Conservation (phyloP, 2,888 invertebrate genomes). For the Ophion ellenae region DNA sequence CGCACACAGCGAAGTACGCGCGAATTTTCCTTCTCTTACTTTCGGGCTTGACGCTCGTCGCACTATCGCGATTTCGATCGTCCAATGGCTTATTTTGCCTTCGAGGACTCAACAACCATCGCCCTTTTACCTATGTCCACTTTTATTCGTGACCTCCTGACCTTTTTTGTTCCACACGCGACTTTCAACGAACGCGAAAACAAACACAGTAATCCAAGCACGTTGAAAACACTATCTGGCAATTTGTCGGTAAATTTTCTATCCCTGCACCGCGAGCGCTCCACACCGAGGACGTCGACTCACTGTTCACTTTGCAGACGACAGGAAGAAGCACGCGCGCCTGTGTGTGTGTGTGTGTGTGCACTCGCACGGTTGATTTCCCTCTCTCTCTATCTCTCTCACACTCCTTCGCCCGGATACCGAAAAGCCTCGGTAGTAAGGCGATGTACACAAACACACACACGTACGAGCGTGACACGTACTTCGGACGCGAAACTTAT, state of each 20-base stretch:
- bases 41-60: neutral
- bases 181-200: neutral
- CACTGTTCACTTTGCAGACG: slow-evolving; percentile 68
- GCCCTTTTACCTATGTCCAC: neutral
- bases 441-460: slow-evolving; percentile 25
- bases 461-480: slow-evolving; percentile 28
- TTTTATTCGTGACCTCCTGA: neutral
- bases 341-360: slow-evolving; percentile 14
- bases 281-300: slow-evolving; percentile 65
- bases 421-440: slow-evolving; percentile 34
- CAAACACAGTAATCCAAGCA: slow-evolving; percentile 59
- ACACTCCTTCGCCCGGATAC: slow-evolving; percentile 25
- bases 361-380: neutral
- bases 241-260: slow-evolving; percentile 13
- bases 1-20: slow-evolving; percentile 9
- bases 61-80: slow-evolving; percentile 12
- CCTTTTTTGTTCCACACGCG: neutral
- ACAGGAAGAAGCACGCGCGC: slow-evolving; percentile 65
- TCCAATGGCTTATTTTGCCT: neutral
- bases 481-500: slow-evolving; percentile 19
- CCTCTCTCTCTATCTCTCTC: slow-evolving; percentile 21
- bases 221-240: slow-evolving; percentile 38
- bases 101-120: neutral
- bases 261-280: slow-evolving; percentile 48
- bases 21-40: slow-evolving; percentile 30